phyloP scores from a whole-genome alignment of 2,888 invertebrate species.

The Cephus runcator region DNA sequence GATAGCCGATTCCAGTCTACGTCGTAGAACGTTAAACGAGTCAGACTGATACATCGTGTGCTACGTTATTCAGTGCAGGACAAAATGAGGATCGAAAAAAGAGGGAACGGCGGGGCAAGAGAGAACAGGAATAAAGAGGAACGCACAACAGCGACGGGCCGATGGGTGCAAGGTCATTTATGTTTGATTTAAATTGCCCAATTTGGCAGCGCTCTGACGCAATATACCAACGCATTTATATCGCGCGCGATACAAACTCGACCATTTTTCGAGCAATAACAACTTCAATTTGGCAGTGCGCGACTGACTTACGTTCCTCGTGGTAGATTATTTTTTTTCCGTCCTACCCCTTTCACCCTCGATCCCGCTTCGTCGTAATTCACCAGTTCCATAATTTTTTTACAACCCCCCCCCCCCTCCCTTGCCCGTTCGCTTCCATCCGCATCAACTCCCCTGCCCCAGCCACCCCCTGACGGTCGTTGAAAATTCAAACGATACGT shows the following conservation, averaged over 20 bases:
- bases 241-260: conserved; percentile 14
- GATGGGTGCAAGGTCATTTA: conserved; percentile 25
- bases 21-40: not conserved
- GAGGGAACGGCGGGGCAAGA: no score
- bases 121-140: not conserved
- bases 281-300: conserved; percentile 35
- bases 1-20: not conserved
- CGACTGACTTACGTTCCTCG: conserved; percentile 29
- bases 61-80: not conserved
- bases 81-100: not conserved
- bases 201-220: conserved; percentile 38
- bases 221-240: conserved; percentile 18
- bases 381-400: no score
- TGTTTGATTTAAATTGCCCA: conserved; percentile 40
- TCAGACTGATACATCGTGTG: not conserved
- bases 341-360: not conserved
- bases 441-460: no score
- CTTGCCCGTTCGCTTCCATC: no score
- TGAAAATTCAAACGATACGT: conserved; percentile 8
- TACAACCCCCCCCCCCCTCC: no score
- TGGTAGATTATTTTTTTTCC: not conserved
- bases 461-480: not conserved
- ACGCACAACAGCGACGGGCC: conserved; percentile 3
- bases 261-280: conserved; percentile 30
- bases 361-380: conserved; percentile 13